Conservation (phyloP, 2,797 vertebrate species). For the Brachyrhaphis roseni region DNA sequence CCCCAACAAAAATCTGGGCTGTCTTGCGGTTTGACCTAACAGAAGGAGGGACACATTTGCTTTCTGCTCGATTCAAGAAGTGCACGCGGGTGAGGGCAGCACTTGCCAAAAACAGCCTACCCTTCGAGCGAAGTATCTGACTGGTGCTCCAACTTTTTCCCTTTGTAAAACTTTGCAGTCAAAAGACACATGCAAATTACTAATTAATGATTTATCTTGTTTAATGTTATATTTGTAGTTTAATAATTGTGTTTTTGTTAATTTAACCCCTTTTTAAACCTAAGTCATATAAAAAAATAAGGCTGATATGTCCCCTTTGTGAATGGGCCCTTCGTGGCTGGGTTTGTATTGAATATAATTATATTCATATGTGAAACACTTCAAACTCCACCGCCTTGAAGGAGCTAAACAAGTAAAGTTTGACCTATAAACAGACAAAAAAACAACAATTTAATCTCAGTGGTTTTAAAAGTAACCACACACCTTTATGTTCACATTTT, state of each 20-base stretch:
- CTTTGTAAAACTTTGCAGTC: slow-evolving; percentile 14
- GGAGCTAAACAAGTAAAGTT: not conserved
- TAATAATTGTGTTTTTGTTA: not conserved
- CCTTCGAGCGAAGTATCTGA: slow-evolving; percentile 61
- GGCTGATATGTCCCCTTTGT: no score
- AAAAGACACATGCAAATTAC: not conserved
- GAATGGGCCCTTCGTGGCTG: no score
- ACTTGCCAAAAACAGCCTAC: slow-evolving; percentile 46
- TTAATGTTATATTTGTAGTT: not conserved
- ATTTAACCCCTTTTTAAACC: not conserved
- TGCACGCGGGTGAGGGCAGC: slow-evolving; percentile 38
- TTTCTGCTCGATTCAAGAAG: slow-evolving; percentile 50
- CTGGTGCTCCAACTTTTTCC: slow-evolving; percentile 22
- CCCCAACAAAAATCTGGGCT: slow-evolving; percentile 37
- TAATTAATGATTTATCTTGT: not conserved
- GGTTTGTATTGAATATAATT: not conserved
- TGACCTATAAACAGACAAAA: not conserved
- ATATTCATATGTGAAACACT: not conserved
- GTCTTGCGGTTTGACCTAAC: slow-evolving; percentile 54
- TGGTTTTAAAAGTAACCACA: not conserved
- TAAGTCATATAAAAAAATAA: not conserved
- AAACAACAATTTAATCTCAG: not conserved
- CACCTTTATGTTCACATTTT: not conserved
- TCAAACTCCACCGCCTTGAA: not conserved
- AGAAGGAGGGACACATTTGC: slow-evolving; percentile 66